phyloP scores from a whole-genome alignment of 2,888 invertebrate genomes.

The Xanthorhoe designata region DNA sequence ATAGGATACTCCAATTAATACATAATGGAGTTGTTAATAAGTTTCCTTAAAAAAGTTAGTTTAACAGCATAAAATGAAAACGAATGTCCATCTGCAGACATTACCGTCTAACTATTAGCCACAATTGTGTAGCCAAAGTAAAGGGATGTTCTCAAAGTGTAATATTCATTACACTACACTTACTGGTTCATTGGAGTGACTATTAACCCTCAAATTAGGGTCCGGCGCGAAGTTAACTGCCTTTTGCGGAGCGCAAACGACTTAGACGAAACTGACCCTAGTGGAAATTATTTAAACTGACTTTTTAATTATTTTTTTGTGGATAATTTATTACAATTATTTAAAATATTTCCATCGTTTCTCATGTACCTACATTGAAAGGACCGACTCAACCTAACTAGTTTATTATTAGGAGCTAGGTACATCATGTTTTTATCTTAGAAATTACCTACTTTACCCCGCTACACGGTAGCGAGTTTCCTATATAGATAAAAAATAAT shows the following conservation, averaged over 20 bases:
- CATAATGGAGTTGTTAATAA: too few species aligned
- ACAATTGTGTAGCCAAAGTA: conserved; percentile 44
- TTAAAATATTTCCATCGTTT: neutral
- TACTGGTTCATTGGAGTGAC: conserved; percentile 65
- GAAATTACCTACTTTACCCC: too few species aligned
- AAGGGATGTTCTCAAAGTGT: conserved; percentile 52
- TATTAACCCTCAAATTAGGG: conserved; percentile 78
- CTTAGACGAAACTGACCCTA: conserved; percentile 45
- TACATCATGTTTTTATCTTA: too few species aligned
- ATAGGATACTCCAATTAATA: too few species aligned
- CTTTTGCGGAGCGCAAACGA: conserved; percentile 69
- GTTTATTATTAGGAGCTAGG: too few species aligned
- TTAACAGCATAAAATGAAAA: neutral
- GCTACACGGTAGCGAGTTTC: too few species aligned
- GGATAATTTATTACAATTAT: conserved; percentile 3
- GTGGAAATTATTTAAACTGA: conserved; percentile 47
- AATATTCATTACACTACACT: conserved; percentile 77
- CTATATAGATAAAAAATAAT: too few species aligned
- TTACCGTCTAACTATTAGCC: conserved; percentile 30
- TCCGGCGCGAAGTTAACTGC: conserved; percentile 69
- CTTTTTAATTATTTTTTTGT: conserved; percentile 56
- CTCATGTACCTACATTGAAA: neutral
- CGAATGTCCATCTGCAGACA: neutral
- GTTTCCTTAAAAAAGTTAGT: too few species aligned
- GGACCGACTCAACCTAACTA: too few species aligned